Conservation (phyloP, 2,888 invertebrate genomes). For the Tanypteryx hageni region DNA sequence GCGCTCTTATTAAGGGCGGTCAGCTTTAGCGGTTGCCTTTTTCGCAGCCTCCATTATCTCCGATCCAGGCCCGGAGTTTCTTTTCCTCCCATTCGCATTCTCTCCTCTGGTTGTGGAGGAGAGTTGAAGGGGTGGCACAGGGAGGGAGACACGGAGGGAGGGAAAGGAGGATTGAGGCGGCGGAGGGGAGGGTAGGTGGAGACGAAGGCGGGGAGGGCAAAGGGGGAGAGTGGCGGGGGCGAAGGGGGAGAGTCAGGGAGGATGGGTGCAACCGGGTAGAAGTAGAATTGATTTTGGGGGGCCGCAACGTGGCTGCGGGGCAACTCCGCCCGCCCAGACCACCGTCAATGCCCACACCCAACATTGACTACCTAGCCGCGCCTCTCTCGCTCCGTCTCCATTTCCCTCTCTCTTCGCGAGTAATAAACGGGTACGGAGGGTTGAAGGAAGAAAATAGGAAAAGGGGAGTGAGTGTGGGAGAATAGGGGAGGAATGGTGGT, state of each 20-base stretch:
- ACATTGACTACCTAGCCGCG: background rate
- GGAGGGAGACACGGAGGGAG: too few relatives aligned
- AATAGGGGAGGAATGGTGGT: too few relatives aligned
- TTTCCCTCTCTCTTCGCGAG: too few relatives aligned
- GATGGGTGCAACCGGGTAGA: background rate
- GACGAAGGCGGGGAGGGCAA: too few relatives aligned
- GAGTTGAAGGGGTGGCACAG: too few relatives aligned
- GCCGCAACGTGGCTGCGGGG: background rate
- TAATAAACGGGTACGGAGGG: too few relatives aligned
- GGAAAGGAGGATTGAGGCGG: too few relatives aligned
- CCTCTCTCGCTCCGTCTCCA: too few relatives aligned
- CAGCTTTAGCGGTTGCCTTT: constrained; percentile 16
- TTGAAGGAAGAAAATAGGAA: too few relatives aligned
- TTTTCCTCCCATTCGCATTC: background rate
- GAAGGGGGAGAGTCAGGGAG: background rate
- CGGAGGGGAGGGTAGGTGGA: too few relatives aligned
- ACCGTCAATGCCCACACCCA: background rate
- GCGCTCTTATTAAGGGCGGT: background rate
- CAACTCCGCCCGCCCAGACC: background rate
- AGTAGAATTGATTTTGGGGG: constrained; percentile 22
- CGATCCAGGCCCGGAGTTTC: background rate
- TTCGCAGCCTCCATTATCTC: background rate
- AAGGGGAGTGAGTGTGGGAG: too few relatives aligned
- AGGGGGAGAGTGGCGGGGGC: too few relatives aligned
- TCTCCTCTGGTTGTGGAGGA: background rate